Evolutionary conservation across 2,888 invertebrate genomes (phyloP).

Genomic region (Amphipoea oculea): DNA sequence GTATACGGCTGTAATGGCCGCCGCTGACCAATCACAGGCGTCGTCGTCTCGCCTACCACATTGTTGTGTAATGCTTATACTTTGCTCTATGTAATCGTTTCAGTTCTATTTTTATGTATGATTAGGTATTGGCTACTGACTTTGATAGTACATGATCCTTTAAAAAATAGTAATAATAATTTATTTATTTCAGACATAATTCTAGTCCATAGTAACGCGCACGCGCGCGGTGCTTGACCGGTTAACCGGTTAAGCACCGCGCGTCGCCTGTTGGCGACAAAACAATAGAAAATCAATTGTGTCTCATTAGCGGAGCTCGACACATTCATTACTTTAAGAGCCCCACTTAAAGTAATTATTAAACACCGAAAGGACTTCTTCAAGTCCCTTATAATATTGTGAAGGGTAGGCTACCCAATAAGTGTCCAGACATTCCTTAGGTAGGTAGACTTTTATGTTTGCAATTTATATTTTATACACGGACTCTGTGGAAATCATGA

Average conservation of each 20-base stretch:
- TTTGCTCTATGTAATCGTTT: conserved; percentile 57
- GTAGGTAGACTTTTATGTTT: not conserved
- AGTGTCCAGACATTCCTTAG: not conserved
- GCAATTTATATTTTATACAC: not conserved
- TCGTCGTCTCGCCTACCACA: conserved; percentile 76
- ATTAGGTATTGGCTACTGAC: conserved; percentile 41
- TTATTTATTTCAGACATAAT: too few relatives aligned
- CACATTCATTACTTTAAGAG: too few relatives aligned
- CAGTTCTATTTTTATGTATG: conserved; percentile 58
- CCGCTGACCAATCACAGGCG: conserved; percentile 79
- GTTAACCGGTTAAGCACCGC: too few relatives aligned
- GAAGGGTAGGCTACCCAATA: not conserved
- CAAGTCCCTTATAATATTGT: not conserved
- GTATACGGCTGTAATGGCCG: conserved; percentile 81
- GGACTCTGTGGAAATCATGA: not conserved
- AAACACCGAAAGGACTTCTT: too few relatives aligned
- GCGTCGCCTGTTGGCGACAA: too few relatives aligned
- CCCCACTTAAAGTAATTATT: too few relatives aligned
- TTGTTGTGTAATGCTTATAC: conserved; percentile 60
- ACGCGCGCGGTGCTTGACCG: too few relatives aligned
- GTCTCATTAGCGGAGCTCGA: too few relatives aligned
- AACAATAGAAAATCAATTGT: too few relatives aligned
- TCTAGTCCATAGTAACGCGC: too few relatives aligned
- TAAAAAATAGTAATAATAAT: too few relatives aligned
- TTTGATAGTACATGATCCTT: conserved; percentile 11